Conservation (phyloP, 1,140 invertebrate genomes). For the Sinonovacula constricta region DNA sequence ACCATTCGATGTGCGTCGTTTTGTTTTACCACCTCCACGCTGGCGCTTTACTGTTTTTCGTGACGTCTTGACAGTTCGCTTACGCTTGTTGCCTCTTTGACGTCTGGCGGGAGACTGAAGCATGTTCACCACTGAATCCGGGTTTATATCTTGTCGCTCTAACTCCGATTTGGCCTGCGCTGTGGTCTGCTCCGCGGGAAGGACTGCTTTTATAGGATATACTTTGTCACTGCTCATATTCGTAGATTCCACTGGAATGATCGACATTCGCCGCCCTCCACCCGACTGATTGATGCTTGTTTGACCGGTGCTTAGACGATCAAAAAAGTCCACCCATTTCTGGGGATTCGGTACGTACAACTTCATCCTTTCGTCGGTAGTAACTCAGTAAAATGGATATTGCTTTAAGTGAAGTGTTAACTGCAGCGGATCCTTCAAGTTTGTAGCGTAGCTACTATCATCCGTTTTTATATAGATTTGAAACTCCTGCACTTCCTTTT, state of each 20-base stretch:
- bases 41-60: background rate
- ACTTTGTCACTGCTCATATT: background rate
- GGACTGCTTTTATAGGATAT: constrained; percentile 20
- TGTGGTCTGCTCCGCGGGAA: constrained; percentile 37
- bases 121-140: background rate
- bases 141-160: constrained; percentile 29
- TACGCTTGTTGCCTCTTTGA: background rate
- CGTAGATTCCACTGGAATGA: constrained; percentile 12
- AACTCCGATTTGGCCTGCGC: constrained; percentile 34
- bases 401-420: constrained; percentile 37
- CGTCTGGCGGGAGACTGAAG: background rate
- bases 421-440: background rate
- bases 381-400: background rate
- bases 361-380: background rate
- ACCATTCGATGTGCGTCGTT: background rate
- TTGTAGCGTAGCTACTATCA: background rate
- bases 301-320: background rate
- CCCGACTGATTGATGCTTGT: background rate
- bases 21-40: constrained; percentile 5
- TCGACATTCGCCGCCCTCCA: background rate
- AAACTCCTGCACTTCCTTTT: background rate
- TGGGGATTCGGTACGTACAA: background rate
- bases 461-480: constrained; percentile 31
- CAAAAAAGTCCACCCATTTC: constrained; percentile 28
- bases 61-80: constrained; percentile 1